phyloP scores from a whole-genome alignment of 2,113 vertebrate species.

The Pontoporia blainvillei region DNA sequence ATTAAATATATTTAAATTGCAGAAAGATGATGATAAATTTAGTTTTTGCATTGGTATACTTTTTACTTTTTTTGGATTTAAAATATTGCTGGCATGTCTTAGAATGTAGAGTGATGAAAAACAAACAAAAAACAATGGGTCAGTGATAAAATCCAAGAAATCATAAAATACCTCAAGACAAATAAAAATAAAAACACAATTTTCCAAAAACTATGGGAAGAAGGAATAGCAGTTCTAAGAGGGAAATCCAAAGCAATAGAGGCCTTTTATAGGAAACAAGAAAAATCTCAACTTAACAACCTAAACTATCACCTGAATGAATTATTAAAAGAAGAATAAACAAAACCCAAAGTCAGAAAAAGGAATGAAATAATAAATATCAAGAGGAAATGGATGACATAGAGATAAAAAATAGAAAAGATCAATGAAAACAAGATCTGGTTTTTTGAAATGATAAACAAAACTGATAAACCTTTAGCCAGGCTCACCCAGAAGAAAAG shows the following conservation, averaged over 20 bases:
- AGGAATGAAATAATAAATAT: background rate
- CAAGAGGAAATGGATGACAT: background rate
- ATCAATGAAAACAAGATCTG: background rate
- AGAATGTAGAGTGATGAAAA: background rate
- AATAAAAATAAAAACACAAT: background rate
- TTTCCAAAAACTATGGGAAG: background rate
- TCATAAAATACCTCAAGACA: background rate
- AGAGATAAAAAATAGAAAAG: background rate
- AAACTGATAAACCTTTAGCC: background rate
- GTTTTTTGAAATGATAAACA: background rate
- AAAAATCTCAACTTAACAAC: background rate
- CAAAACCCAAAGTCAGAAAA: background rate
- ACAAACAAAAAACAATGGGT: background rate
- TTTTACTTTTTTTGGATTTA: background rate
- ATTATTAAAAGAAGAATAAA: background rate
- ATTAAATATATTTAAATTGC: background rate
- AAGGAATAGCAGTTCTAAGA: background rate
- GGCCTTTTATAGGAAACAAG: background rate
- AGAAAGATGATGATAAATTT: background rate
- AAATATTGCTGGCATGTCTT: background rate
- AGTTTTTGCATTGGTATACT: background rate
- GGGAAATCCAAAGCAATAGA: background rate
- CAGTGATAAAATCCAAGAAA: background rate
- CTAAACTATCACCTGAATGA: background rate
- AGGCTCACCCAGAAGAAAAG: background rate